Evolutionary conservation across 2,888 invertebrate species (phyloP).

Genomic region (Willowsia nigromaculata): DNA sequence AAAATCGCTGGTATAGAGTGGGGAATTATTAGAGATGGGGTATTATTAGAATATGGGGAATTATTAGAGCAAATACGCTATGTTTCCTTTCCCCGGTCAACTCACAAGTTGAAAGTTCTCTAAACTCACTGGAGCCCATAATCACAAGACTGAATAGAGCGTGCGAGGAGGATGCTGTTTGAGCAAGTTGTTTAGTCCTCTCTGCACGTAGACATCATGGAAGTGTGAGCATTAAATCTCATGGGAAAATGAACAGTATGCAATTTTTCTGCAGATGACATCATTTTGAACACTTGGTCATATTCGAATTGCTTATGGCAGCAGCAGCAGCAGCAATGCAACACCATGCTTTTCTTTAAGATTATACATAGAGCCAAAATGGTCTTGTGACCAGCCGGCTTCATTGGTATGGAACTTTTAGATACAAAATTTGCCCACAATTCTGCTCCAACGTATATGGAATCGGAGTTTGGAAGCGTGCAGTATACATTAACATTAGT

Average conservation of each 20-base stretch:
- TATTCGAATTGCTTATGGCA: neutral
- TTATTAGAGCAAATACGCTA: no score
- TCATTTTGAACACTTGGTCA: neutral
- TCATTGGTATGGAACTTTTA: neutral
- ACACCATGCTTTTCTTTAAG: neutral
- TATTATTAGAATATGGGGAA: no score
- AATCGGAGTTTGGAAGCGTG: neutral
- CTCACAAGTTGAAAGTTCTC: no score
- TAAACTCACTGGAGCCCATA: no score
- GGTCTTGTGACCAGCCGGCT: conserved; percentile 35
- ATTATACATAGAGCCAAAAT: no score
- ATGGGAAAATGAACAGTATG: neutral
- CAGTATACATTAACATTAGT: neutral
- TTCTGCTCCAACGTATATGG: neutral
- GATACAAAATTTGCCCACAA: no score
- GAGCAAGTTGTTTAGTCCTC: neutral
- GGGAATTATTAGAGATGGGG: no score
- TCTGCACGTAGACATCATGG: neutral
- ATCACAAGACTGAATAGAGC: no score
- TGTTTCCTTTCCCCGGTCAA: no score
- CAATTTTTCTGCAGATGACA: neutral
- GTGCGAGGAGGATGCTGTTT: neutral
- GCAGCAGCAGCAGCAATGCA: neutral
- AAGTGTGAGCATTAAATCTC: neutral
- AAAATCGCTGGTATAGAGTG: no score